Base-by-base conservation (phyloP, 1,140 invertebrate genomes). In the Cardiocondyla obscurior region DNA sequence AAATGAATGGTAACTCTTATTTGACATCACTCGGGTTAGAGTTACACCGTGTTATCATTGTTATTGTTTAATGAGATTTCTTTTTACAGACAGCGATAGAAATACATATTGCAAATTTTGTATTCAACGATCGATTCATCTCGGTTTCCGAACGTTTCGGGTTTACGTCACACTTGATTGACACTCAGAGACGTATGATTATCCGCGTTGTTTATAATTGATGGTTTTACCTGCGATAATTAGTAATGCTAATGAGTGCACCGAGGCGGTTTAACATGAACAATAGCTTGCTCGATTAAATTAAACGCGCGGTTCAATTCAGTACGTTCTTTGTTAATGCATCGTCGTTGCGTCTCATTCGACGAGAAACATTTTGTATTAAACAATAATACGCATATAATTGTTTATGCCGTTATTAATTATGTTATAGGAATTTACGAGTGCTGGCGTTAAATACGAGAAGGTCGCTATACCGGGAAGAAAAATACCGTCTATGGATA, bases 381-480 rank as follows among this genome's bases (percentile, higher is more conserved):
- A 77, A 22, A 16, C 46, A 60, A 74, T 12, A 51, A 60, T 60
- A 39, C 28, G 39, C n/a, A 58, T 28, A 42, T n/a, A 30, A 42
- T 22, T 51, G n/a, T 82, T 60, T 25, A 44, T 60, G 12, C 19
- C 19, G 1, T 58, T 81, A 28, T 36, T 19, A 62, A 77, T 86
- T 83, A 85, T 88, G 70, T 93, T 84, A 30, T 87, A 94, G 94
- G 94, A 94, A 42, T 92, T 95, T 57, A 85, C 85, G 30, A 81
- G 88, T 8, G 84, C 81, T 60, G 94, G 93, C 2, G 85, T 96
- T 36, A 89, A 91, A 44, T 94, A 95, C 87, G 89, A 93, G 62
- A 95, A 95, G 89, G 92, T 96, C 22, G 90, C 91, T 82, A 93
- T 94, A 65, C 94, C 93, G 28, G 95, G 95, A 30, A 92, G 94